Base-by-base conservation (phyloP, 2,797 vertebrate genomes). In the Alauda arvensis region DNA sequence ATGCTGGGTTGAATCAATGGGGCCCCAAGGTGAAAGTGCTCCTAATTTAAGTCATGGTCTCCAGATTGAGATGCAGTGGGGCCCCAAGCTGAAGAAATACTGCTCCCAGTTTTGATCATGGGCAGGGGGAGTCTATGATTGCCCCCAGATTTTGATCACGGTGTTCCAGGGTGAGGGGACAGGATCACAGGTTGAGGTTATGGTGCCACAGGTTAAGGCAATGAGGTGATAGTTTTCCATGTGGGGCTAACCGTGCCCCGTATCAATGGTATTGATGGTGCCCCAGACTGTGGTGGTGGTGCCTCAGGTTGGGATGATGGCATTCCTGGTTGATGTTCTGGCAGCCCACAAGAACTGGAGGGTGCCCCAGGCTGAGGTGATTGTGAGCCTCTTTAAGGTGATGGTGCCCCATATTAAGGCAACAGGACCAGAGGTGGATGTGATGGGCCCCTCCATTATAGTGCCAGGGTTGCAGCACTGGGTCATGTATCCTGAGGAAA, bases 1-100 rank as follows among this genome's bases (percentile, higher is more conserved):
- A 17, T 24, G 16, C 17, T 85, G 39, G 3, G 23, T 56, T 34
- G 26, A 42, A 48, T 23, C 8, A 45, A 25, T 18, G 12, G 14
- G 7, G 15, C 13, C 1, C 5, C 9, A 26, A 48, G 18, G 26
- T 42, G 43, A 46, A 2, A 26, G 18, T 16, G 24, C 14, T 42
- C 29, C 14, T 18, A 16, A 18, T 0, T 63, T 24, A 68, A 43
- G 29, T 67, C 34, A 21, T 8, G 5, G 21, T 39, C 16, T 26
- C 14, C 34, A 53, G 9, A 20, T 0, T 18, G 40, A 63, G 28
- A 61, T 0, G 1, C 17, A 40, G 6, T 42, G 7, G 23, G 14
- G 24, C 20, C 12, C 10, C 25, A 23, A 12, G 6, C 12, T 67
- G 45, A 69, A 19, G 14, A 62, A 51, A 33, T 4, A 52, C 48